These are phyloP conservation scores for Macrosteles quadrilineatus DNA, from an alignment of 1,140 invertebrate species.

Conservation along the genomic window DNA sequence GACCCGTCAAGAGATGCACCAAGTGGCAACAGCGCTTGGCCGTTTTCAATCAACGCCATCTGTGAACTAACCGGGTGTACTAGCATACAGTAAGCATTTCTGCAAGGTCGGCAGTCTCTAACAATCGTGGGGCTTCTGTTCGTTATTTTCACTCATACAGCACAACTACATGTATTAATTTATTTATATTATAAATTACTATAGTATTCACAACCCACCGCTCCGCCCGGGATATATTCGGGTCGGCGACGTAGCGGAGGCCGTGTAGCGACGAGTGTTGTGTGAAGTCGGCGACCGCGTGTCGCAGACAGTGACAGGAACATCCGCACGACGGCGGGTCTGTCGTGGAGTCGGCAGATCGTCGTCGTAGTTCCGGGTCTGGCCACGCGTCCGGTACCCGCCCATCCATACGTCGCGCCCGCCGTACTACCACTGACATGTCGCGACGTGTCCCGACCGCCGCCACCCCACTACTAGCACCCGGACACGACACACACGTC, in stretches of 20 bases:
- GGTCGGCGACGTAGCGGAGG: slow-evolving; percentile 71
- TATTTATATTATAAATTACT: too few relatives aligned
- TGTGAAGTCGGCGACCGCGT: slow-evolving; percentile 55
- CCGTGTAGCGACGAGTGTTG: slow-evolving; percentile 70
- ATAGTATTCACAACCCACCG: slow-evolving; percentile 11
- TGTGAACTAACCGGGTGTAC: too few relatives aligned
- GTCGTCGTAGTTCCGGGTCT: neutral
- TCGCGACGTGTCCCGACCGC: neutral
- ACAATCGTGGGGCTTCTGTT: too few relatives aligned
- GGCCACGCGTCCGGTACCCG: neutral
- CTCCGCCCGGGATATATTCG: neutral
- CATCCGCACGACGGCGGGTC: neutral
- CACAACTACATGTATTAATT: too few relatives aligned
- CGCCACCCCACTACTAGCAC: too few relatives aligned
- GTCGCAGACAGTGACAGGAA: neutral
- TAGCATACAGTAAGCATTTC: too few relatives aligned
- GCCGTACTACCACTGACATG: neutral
- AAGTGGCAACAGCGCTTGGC: too few relatives aligned
- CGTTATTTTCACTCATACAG: too few relatives aligned
- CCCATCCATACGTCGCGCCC: neutral
- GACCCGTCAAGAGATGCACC: too few relatives aligned
- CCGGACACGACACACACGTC: too few relatives aligned
- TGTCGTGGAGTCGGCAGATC: neutral
- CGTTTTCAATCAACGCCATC: too few relatives aligned
- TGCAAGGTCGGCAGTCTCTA: too few relatives aligned